Evolutionary conservation across 2,113 vertebrate genomes (phyloP), one percentile per base, ranked within the genome.

Genomic region (Rhinolophus sinicus): DNA sequence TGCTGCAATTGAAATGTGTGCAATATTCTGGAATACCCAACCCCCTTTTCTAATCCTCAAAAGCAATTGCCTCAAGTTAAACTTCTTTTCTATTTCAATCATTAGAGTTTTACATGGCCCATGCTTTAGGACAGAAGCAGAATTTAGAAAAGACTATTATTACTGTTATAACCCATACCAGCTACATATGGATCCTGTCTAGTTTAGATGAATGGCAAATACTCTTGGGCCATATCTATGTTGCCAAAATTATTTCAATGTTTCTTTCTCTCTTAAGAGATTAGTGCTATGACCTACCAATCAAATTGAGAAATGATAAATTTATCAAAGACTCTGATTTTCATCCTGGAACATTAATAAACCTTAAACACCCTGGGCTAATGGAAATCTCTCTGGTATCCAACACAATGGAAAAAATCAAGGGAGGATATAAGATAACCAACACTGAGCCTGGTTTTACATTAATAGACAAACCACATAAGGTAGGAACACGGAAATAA

Each of bases 271-370:
- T 67, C 47, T 83, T 70, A 80, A 62, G 75, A 62, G 38, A 76
- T 28, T 64, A 24, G 33, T 64, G 22, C 40, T 69, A 24, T 69
- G 24, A 65, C 52, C 35, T 82, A 44, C 35, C 16, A 30, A 69
- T 89, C 58, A 90, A 69, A 91, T 12, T 62, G 33, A 75, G 60
- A 93, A 90, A 54, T 58, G 73, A 72, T 44, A 47, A 19, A 62
- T 82, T 82, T 62, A 81, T 76, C 80, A 47, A 91, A 87, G 78
- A 21, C 1, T 78, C 64, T 88, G 7, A 50, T 64, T 90, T 96
- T 84, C 54, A 64, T 65, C 21, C 10, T 77, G 83, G 58, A 97
- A 89, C 67, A 81, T 75, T 15, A 47, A 40, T 54, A 89, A 93
- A 35, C 8, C 54, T 54, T 44, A 86, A 40, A 35, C 70, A 58